Conservation (phyloP, 2,797 vertebrate genomes). For the Bradypodion pumilum region DNA sequence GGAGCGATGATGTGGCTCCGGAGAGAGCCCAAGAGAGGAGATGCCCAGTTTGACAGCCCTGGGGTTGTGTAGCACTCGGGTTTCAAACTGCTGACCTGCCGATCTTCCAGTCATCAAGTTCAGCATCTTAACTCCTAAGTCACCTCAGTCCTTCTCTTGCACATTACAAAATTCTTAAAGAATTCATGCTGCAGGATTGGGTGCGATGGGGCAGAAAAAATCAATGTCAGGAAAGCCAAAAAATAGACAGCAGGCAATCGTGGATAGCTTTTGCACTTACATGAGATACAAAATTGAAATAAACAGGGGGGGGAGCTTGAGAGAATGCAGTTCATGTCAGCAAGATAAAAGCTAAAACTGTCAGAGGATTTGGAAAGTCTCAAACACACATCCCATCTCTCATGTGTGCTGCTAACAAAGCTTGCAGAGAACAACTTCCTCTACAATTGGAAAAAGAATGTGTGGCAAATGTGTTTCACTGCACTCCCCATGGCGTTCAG, state of each 20-base stretch:
- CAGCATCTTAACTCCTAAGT: too few relatives aligned
- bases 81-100: too few relatives aligned
- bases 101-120: too few relatives aligned
- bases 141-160: too few relatives aligned
- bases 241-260: neutral
- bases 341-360: constrained; percentile 37
- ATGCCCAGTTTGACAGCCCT: too few relatives aligned
- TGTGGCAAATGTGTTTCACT: constrained; percentile 51
- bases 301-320: neutral
- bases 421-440: constrained; percentile 48
- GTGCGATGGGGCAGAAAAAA: neutral
- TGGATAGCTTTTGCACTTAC: neutral
- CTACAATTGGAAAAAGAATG: constrained; percentile 62
- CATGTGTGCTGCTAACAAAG: constrained; percentile 48
- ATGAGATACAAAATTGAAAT: neutral
- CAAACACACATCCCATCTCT: constrained; percentile 58
- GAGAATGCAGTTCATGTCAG: constrained; percentile 23
- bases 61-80: too few relatives aligned
- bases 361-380: constrained; percentile 22
- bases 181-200: neutral
- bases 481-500: constrained; percentile 57
- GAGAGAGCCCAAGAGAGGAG: too few relatives aligned
- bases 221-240: neutral
- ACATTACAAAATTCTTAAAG: neutral
- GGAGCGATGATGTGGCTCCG: too few relatives aligned